Evolutionary conservation across 2,797 vertebrate genomes (phyloP).

Genomic region (Apodemus agrarius): DNA sequence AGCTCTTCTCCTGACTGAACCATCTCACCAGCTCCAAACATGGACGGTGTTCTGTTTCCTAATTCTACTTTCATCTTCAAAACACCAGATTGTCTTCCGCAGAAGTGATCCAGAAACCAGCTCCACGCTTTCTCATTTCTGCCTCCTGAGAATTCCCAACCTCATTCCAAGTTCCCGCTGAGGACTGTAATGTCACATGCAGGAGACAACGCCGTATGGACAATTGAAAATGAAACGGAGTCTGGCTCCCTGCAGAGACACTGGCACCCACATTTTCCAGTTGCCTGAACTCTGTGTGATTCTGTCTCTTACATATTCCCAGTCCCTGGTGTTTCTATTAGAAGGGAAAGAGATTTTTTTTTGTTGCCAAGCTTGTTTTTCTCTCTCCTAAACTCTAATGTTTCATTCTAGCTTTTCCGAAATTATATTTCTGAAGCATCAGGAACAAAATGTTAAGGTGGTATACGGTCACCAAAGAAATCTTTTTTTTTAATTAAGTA

Average conservation of each 20-base stretch:
- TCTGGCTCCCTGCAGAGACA: not conserved
- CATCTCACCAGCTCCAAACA: not conserved
- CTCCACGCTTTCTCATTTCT: not conserved
- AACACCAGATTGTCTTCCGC: not conserved
- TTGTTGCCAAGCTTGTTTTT: not conserved
- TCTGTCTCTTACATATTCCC: not conserved
- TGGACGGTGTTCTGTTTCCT: not conserved
- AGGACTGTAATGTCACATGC: not conserved
- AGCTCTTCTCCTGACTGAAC: not conserved
- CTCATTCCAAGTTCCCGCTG: not conserved
- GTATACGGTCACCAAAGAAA: not conserved
- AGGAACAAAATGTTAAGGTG: slow-evolving; percentile 40
- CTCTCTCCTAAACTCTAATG: not conserved
- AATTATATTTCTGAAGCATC: slow-evolving; percentile 7
- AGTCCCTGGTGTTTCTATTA: slow-evolving; percentile 1
- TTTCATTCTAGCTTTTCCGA: slow-evolving; percentile 30
- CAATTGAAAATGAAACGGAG: slow-evolving; percentile 14
- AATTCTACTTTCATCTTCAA: not conserved
- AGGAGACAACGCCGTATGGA: not conserved
- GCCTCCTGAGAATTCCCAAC: not conserved
- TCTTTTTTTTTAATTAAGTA: no score
- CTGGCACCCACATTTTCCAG: not conserved
- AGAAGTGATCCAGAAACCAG: not conserved
- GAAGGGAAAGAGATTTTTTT: not conserved
- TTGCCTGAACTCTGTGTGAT: not conserved